A percentile compares a stretch with the other conserved stretches of the same genome.
These are phyloP conservation scores for Ariolimax columbianus DNA, from an alignment of 2,888 invertebrate genomes.

Conservation along the genomic window DNA sequence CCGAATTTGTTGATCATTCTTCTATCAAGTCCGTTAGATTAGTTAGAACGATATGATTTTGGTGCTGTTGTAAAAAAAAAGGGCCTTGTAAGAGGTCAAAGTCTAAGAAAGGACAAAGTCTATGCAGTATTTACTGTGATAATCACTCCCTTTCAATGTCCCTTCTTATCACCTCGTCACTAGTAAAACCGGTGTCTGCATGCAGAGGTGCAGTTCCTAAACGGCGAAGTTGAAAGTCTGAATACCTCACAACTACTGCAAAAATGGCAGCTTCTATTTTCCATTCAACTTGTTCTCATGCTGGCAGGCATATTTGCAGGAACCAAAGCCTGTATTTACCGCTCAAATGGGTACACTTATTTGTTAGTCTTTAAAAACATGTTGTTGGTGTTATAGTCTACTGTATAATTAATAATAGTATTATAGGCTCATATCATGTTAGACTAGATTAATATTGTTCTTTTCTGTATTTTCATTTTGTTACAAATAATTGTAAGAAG, in stretches of 20 bases:
- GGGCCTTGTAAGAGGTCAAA: constrained; percentile 7
- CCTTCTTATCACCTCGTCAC: not conserved
- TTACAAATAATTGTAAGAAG: not conserved
- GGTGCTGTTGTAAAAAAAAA: not conserved
- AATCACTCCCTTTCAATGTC: not conserved
- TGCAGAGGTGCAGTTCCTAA: not conserved
- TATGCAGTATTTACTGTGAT: constrained; percentile 13
- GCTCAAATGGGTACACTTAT: constrained; percentile 8
- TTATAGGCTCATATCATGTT: too few relatives aligned
- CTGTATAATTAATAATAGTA: too few relatives aligned
- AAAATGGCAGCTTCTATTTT: constrained; percentile 5
- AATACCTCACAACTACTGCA: too few relatives aligned
- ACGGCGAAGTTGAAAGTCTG: not conserved
- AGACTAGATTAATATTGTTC: too few relatives aligned
- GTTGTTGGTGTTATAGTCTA: too few relatives aligned
- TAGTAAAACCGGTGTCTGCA: not conserved
- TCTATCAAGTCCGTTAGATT: not conserved
- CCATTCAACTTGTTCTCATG: not conserved
- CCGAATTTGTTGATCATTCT: not conserved
- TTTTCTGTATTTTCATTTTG: too few relatives aligned
- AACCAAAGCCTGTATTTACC: not conserved
- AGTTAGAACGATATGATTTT: not conserved
- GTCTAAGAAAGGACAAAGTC: constrained; percentile 23
- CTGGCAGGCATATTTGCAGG: constrained; percentile 15
- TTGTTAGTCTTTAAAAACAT: too few relatives aligned